These are phyloP conservation scores for Propithecus perrieri DNA, from an alignment of 2,797 vertebrate genomes.

Conservation along the genomic window DNA sequence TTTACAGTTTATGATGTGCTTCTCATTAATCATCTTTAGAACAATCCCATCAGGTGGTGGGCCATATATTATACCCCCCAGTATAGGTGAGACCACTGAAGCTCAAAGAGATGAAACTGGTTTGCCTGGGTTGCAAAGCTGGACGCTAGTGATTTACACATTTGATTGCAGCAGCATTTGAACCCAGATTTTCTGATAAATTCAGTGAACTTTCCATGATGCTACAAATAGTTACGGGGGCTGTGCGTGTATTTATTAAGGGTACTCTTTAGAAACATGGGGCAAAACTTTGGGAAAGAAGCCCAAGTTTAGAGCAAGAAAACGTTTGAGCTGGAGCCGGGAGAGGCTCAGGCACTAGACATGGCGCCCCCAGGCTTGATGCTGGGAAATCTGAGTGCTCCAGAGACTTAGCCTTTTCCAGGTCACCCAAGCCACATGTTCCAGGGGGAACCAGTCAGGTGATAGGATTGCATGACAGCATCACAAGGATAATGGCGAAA, in stretches of 20 bases:
- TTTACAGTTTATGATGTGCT: background rate
- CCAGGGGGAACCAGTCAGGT: background rate
- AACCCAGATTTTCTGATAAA: background rate
- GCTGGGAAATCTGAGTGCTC: background rate
- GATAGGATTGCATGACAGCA: background rate
- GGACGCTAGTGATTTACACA: background rate
- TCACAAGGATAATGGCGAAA: background rate
- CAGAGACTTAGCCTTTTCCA: background rate
- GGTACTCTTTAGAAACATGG: background rate
- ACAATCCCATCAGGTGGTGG: background rate
- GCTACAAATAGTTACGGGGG: background rate
- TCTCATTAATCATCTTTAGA: background rate
- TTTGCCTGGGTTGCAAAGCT: background rate
- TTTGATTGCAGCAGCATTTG: background rate
- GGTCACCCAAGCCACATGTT: background rate
- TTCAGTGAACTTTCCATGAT: background rate
- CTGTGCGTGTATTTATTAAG: background rate
- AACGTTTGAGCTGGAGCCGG: background rate
- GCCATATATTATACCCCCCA: background rate
- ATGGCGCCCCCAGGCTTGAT: background rate
- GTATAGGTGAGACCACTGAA: background rate
- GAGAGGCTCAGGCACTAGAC: background rate
- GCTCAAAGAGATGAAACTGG: background rate
- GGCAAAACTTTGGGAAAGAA: slow-evolving; percentile 28
- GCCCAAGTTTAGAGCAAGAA: background rate